These are phyloP conservation scores for Malthinus flaveolus DNA, from an alignment of 2,888 invertebrate genomes.

Conservation along the genomic window DNA sequence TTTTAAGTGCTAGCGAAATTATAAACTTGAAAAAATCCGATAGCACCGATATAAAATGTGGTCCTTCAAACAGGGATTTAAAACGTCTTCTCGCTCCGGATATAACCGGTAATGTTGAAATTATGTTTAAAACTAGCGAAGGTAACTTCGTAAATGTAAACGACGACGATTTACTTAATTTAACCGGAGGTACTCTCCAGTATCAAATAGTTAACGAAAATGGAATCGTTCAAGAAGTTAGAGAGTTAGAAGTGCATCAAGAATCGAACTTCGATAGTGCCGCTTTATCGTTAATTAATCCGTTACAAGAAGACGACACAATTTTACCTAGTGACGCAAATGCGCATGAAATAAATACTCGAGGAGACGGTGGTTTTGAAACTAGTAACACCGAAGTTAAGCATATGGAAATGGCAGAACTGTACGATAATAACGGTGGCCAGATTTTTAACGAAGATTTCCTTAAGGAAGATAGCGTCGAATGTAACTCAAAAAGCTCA, in stretches of 20 bases:
- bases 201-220: constrained; percentile 52
- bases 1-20: constrained; percentile 33
- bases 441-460: too few species aligned
- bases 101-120: constrained; percentile 56
- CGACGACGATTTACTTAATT: constrained; percentile 61
- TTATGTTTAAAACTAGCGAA: constrained; percentile 67
- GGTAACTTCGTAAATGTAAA: constrained; percentile 67
- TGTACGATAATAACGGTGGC: too few species aligned
- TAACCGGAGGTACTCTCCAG: constrained; percentile 47
- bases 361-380: too few species aligned
- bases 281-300: background rate
- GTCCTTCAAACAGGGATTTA: constrained; percentile 29
- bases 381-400: too few species aligned
- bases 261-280: constrained; percentile 5
- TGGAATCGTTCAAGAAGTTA: constrained; percentile 48
- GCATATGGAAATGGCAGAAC: too few species aligned
- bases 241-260: constrained; percentile 40
- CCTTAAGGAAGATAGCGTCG: too few species aligned
- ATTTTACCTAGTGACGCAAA: too few species aligned
- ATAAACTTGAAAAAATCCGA: constrained; percentile 30
- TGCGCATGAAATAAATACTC: too few species aligned
- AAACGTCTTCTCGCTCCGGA: constrained; percentile 49
- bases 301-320: too few species aligned
- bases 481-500: background rate
- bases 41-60: constrained; percentile 23